Evolutionary conservation across 2,888 invertebrate genomes (phyloP).

Genomic region (Drosophila parthenogenetica): DNA sequence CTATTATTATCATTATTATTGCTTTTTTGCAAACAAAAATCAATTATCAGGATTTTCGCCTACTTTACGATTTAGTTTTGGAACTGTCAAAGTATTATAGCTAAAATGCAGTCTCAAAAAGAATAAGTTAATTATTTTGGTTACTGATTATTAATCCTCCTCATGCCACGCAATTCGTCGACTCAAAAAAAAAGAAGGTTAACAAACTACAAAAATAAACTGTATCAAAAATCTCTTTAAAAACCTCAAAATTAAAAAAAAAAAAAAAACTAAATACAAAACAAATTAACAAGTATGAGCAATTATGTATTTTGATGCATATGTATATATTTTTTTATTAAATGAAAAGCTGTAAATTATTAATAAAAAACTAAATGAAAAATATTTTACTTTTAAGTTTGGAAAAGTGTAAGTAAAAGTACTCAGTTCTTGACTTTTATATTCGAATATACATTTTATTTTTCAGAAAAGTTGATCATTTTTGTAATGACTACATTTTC

Average conservation of each 20-base stretch:
- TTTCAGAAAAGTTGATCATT: constrained; percentile 77
- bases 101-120: constrained; percentile 38
- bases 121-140: constrained; percentile 7
- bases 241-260: constrained; percentile 22
- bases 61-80: constrained; percentile 23
- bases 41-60: constrained; percentile 38
- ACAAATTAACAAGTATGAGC: constrained; percentile 12
- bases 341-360: constrained; percentile 54
- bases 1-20: constrained; percentile 19
- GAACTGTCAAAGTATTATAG: constrained; percentile 70
- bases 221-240: constrained; percentile 49
- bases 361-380: not conserved
- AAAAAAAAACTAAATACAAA: constrained; percentile 10
- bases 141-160: constrained; percentile 21
- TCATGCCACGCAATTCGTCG: constrained; percentile 23
- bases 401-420: constrained; percentile 10
- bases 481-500: constrained; percentile 71
- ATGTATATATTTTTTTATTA: constrained; percentile 72
- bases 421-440: constrained; percentile 37
- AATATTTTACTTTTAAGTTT: not conserved
- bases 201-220: constrained; percentile 38
- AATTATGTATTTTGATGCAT: constrained; percentile 56
- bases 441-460: constrained; percentile 81
- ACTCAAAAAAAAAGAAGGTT: constrained; percentile 43
- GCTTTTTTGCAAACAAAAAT: constrained; percentile 10